Evolutionary conservation across 2,113 vertebrate genomes (phyloP), one percentile per base, ranked within the genome.

Genomic region (Megaleporinus macrocephalus): DNA sequence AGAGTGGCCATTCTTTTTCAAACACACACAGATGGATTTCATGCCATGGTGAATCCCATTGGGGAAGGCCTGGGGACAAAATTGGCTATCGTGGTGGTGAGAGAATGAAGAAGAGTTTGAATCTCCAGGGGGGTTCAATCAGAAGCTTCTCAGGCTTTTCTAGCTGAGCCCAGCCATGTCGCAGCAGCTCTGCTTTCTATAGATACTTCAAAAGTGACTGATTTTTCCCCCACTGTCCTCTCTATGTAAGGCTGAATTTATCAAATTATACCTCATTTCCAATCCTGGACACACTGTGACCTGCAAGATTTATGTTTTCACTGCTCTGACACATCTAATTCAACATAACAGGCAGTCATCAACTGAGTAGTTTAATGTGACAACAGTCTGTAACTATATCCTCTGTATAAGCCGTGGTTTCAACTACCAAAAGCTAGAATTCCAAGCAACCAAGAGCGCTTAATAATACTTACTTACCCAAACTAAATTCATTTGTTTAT

Each of bases 11-110:
- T 77, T 77, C 69, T 29, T 61, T 57, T 79, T 76, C 65, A 62
- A 68, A 75, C 61, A 78, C 51, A 41, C 63, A 65, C 6, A 69
- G 75, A 36, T 53, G 24, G 59, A 73, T 80, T 76, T 82, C 69
- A 76, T 83, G 53, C 62, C 80, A 53, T 66, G 33, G 77, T 83
- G 80, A 85, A 80, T 83, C 79, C 80, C 68, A 73, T 76, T 51
- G 79, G 51, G 83, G n/a, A 11, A 75, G 53, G 55, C 44, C 72
- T 33, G 53, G 62, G 80, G 70, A 71, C 75, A 75, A 72, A 41
- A 59, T 12, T 74, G 22, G 59, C 27, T 70, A 79, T 27, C 12
- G 22, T 55, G 30, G 62, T 55, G 63, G 22, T 62, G 49, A 14
- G 9, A 30, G 47, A 51, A 33, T 15, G 20, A n/a, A 47, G 62